Evolutionary conservation across 2,113 vertebrate species (phyloP).

Genomic region (Prunella himalayana): DNA sequence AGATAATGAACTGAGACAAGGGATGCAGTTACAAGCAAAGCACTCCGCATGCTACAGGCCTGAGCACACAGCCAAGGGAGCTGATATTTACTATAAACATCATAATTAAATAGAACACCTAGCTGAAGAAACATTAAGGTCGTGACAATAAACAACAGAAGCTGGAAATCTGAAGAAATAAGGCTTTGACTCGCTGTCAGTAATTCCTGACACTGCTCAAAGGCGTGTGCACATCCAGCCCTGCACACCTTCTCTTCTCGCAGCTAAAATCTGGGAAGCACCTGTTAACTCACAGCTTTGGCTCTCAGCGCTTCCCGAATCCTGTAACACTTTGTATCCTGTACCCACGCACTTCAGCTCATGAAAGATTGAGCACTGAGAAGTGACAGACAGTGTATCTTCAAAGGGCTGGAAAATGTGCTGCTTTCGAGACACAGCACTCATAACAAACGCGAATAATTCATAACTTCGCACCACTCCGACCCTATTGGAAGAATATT

Average conservation of each 20-base stretch:
- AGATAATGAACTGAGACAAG: constrained; percentile 96
- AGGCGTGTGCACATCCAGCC: not conserved
- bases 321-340: not conserved
- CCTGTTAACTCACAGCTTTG: not conserved
- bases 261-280: not conserved
- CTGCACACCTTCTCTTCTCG: not conserved
- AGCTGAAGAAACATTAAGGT: constrained; percentile 57
- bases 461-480: not conserved
- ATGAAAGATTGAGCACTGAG: not conserved
- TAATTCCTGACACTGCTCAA: not conserved
- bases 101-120: constrained; percentile 70
- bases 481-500: not conserved
- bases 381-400: constrained; percentile 13
- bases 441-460: constrained; percentile 5
- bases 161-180: not conserved
- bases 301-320: not conserved
- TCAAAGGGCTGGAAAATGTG: constrained; percentile 24
- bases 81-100: constrained; percentile 79
- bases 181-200: constrained; percentile 1
- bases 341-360: not conserved
- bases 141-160: constrained; percentile 11
- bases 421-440: constrained; percentile 2
- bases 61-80: constrained; percentile 84
- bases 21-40: constrained; percentile 89
- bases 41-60: constrained; percentile 85